Percentiles rank a stretch among this genome's conserved stretches.
Evolutionary conservation across 1,140 invertebrate species (phyloP).

Genomic region (Atta texana): DNA sequence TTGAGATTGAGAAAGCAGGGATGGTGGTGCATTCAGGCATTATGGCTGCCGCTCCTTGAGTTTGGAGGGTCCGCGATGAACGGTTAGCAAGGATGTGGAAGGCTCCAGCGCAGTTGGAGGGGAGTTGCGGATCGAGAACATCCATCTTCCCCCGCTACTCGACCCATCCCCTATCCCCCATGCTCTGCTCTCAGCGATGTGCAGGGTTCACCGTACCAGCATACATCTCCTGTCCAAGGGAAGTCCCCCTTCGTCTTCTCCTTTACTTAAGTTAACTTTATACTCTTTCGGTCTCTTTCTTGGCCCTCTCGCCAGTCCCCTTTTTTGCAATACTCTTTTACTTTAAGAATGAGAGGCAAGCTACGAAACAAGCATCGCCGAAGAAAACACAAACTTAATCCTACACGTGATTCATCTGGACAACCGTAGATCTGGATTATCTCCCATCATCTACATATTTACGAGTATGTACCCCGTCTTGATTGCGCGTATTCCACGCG

Average conservation of each 20-base stretch:
- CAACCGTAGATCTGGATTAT: conserved; percentile 82
- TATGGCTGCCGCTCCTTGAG: conserved; percentile 84
- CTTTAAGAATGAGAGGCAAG: conserved; percentile 50
- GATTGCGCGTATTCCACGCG: conserved; percentile 74
- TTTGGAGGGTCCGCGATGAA: conserved; percentile 82
- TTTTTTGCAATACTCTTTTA: conserved; percentile 19
- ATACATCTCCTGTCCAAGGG: conserved; percentile 79
- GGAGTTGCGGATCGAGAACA: conserved; percentile 83
- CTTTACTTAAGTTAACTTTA: conserved; percentile 80
- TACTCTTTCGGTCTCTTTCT: conserved; percentile 70
- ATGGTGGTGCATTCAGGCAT: conserved; percentile 83
- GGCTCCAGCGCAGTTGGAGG: conserved; percentile 59
- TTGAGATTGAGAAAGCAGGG: conserved; percentile 71
- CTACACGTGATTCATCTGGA: conserved; percentile 78
- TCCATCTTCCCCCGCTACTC: conserved; percentile 83
- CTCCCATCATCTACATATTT: conserved; percentile 83
- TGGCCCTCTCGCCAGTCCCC: conserved; percentile 30
- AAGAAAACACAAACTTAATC: conserved; percentile 81
- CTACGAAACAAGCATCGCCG: conserved; percentile 71
- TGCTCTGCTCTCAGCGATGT: conserved; percentile 76
- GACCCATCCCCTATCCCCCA: conserved; percentile 76
- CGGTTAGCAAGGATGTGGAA: conserved; percentile 76
- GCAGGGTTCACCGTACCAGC: conserved; percentile 77
- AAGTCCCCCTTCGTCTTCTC: conserved; percentile 79
- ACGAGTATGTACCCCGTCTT: conserved; percentile 76